Evolutionary conservation across 2,797 vertebrate species (phyloP).

Genomic region (Platyrinchus mystaceus): DNA sequence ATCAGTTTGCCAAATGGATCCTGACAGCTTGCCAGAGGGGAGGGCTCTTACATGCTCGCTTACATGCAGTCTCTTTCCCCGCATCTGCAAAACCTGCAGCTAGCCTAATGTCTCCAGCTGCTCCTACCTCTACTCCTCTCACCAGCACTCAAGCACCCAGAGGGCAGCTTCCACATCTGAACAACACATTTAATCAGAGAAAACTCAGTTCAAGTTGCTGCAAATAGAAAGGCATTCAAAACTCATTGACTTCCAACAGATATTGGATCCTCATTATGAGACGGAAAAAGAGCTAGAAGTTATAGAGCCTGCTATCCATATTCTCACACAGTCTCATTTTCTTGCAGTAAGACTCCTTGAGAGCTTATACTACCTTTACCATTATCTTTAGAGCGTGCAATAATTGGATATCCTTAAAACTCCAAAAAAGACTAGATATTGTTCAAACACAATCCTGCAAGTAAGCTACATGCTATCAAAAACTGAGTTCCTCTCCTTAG

Average conservation of each 20-base stretch:
- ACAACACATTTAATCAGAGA: neutral
- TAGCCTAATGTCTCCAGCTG: neutral
- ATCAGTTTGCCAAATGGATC: neutral
- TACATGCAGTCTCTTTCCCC: neutral
- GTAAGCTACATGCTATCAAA: neutral
- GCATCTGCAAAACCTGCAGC: neutral
- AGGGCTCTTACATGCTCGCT: neutral
- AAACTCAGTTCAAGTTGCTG: neutral
- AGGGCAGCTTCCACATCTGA: neutral
- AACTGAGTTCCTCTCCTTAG: neutral
- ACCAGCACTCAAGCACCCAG: fast-evolving
- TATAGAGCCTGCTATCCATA: neutral
- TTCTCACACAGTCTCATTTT: neutral
- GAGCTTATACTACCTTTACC: neutral
- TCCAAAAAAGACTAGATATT: neutral
- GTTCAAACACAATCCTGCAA: neutral
- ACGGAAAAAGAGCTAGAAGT: neutral
- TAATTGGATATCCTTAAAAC: neutral
- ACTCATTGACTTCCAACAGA: neutral
- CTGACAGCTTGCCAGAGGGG: neutral
- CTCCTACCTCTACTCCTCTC: neutral
- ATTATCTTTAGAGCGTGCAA: neutral
- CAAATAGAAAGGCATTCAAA: neutral
- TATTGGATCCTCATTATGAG: neutral
- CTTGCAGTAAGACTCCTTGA: fast-evolving